A percentile compares a stretch with the other conserved stretches of the same genome.
Conservation (phyloP, 2,888 invertebrate genomes). For the Seira ritae region DNA sequence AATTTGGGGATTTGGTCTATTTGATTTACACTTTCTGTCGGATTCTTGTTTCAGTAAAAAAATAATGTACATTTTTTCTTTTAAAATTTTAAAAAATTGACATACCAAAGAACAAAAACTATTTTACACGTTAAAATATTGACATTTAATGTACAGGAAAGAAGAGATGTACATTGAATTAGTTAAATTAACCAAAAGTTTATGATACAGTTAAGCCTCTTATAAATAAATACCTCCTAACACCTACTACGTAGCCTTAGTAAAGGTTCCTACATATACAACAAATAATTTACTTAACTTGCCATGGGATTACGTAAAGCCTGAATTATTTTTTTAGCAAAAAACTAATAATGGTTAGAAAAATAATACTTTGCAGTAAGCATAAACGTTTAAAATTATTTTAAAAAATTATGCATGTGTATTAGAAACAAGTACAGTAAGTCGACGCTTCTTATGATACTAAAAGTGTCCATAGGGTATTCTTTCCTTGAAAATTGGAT, state of each 20-base stretch:
- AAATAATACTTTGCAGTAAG: constrained; percentile 44
- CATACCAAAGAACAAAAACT: background rate
- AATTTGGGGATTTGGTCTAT: constrained; percentile 42
- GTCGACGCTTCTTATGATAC: no score
- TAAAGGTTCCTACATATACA: background rate
- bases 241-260: background rate
- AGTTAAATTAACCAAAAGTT: background rate
- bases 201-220: background rate
- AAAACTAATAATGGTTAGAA: constrained; percentile 25
- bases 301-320: constrained; percentile 46
- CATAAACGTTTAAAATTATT: background rate
- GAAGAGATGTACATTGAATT: background rate
- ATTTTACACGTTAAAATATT: no score
- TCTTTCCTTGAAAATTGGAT: no score
- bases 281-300: background rate
- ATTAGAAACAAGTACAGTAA: no score
- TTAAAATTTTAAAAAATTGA: background rate
- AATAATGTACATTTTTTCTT: constrained; percentile 49
- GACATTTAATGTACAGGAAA: no score
- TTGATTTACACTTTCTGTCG: constrained; percentile 12
- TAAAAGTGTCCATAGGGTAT: no score
- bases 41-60: constrained; percentile 34
- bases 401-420: background rate
- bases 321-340: constrained; percentile 11
- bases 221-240: constrained; percentile 6